phyloP scores from a whole-genome alignment of 1,140 invertebrate species.

The Euura lappo region DNA sequence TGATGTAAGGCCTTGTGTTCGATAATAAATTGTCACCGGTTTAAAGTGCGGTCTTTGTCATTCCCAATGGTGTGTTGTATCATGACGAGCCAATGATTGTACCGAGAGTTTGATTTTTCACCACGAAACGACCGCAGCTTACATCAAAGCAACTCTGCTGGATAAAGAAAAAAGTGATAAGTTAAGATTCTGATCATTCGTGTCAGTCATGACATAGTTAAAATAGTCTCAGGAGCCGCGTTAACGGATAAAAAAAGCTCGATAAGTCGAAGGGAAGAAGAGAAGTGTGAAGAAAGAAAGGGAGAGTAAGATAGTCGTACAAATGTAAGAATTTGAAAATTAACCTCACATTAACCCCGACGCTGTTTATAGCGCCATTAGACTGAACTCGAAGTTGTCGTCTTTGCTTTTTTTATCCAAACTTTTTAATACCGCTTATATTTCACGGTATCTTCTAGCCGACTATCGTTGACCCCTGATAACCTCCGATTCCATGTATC shows the following conservation, averaged over 20 bases:
- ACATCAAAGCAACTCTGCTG: not conserved
- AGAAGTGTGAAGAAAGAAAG: conserved; percentile 5
- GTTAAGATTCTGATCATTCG: not conserved
- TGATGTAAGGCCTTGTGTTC: no score
- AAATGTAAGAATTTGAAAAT: not conserved
- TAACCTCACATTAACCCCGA: conserved; percentile 4
- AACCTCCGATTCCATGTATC: not conserved
- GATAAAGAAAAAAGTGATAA: conserved; percentile 2
- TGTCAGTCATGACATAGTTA: not conserved
- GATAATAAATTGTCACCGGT: no score
- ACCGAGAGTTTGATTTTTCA: not conserved
- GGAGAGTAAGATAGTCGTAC: no score
- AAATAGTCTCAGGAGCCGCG: not conserved
- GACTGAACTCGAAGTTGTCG: not conserved
- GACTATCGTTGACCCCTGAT: not conserved
- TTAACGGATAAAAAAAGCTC: not conserved
- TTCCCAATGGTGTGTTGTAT: no score
- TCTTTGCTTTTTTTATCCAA: not conserved
- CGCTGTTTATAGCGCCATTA: not conserved
- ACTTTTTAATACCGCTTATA: not conserved
- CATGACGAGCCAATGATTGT: no score
- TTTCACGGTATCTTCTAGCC: not conserved
- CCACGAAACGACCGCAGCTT: not conserved
- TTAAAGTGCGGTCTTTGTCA: no score
- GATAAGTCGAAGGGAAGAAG: not conserved